These are phyloP conservation scores for Macrosteles quadrilineatus DNA, from an alignment of 1,140 invertebrate species.

Conservation along the genomic window DNA sequence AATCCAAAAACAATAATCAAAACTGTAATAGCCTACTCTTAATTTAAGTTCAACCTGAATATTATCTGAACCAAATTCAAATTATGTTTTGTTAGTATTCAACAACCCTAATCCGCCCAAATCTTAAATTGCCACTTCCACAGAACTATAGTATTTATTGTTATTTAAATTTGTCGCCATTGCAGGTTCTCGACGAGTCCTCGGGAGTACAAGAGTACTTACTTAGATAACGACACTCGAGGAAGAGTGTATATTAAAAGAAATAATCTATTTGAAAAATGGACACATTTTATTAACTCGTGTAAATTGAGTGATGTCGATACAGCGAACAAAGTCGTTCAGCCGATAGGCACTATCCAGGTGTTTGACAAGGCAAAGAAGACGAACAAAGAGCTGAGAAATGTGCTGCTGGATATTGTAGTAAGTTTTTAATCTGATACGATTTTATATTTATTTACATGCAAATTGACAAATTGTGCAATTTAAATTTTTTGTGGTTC, in stretches of 20 bases:
- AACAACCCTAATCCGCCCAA: too few species aligned
- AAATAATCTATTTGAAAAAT: neutral
- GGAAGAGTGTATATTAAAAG: neutral
- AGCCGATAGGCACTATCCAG: neutral
- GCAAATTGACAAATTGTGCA: too few species aligned
- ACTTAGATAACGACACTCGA: neutral
- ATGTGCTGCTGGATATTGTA: slow-evolving; percentile 21
- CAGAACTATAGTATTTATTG: too few species aligned
- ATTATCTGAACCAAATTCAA: too few species aligned
- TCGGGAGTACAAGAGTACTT: slow-evolving; percentile 50
- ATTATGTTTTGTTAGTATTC: too few species aligned
- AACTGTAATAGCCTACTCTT: too few species aligned
- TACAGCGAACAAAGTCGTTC: neutral
- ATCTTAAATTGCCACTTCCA: too few species aligned
- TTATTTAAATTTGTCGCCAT: slow-evolving; percentile 33
- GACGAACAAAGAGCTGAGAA: slow-evolving; percentile 29
- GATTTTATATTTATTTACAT: too few species aligned
- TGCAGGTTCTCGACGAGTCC: slow-evolving; percentile 66
- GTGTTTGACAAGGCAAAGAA: slow-evolving; percentile 6
- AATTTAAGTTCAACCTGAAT: too few species aligned
- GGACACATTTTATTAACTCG: neutral
- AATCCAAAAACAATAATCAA: too few species aligned
- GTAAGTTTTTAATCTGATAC: neutral
- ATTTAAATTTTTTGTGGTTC: too few species aligned
- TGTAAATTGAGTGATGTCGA: neutral